Base-by-base conservation (phyloP, 2,888 invertebrate genomes). In the Zaprionus lineosus region DNA sequence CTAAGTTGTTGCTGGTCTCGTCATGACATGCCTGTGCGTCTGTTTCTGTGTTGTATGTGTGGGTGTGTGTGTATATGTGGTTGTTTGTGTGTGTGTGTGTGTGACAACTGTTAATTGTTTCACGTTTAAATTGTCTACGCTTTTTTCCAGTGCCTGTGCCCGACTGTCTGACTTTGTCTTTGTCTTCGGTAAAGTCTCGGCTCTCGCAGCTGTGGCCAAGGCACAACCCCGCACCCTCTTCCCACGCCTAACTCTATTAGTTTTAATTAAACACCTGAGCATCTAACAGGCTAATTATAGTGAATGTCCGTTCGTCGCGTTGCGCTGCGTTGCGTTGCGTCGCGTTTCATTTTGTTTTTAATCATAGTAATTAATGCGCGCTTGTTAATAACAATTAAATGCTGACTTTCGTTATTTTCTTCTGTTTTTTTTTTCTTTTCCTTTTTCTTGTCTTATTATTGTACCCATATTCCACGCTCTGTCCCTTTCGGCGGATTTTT, bases 341-440 rank as follows among this genome's bases (percentile, higher is more conserved):
- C 36, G 26, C 19, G 21, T 34, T 50, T 15, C 56, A 15, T 55
- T 43, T 67, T 52, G 34, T 56, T 55, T 74, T 65, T 74, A 66
- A 74, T 83, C 75, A 81, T 64, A 64, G 75, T 77, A 83, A 81
- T 81, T 77, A 81, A 77, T 83, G 70, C 44, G 48, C 59, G 75
- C 84, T 81, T 83, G 75, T 83, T 81, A 77, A 83, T 81, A 81
- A 81, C 73, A 81, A 81, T 81, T 81, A 81, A 74, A 69, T 69
- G 67, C 56, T 56, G 62, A 31, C 60, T 57, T 50, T 41, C 18
- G 14, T 26, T 14, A 5, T 33, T 51, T 31, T 11, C 28, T 24
- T 28, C 33, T 29, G 9, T 33, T 55, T 39, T 51, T 63, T 37
- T 43, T 50, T 63, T 37, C 37, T 55, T 47, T 37, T 51, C 43